A percentile compares a stretch with the other conserved stretches of the same genome.
These are phyloP conservation scores for Baryphthengus martii DNA, from an alignment of 2,113 vertebrate genomes.

Conservation along the genomic window DNA sequence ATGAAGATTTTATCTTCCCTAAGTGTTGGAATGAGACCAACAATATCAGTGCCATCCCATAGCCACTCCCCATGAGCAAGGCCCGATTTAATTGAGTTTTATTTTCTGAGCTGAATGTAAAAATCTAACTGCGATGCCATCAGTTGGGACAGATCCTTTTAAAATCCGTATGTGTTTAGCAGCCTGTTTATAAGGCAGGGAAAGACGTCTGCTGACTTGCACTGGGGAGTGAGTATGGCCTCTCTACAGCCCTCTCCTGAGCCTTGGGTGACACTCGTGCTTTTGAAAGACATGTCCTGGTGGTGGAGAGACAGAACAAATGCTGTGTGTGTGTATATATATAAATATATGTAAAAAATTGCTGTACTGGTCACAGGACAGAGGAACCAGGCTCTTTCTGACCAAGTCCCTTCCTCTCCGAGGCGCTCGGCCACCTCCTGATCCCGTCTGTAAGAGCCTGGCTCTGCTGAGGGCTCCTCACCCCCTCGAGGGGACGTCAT, in stretches of 20 bases:
- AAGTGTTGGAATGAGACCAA: neutral
- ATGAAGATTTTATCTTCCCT: neutral
- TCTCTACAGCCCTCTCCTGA: accelerated
- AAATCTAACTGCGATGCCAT: neutral
- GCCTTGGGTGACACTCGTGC: neutral
- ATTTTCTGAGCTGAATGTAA: neutral
- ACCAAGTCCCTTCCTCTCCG: neutral
- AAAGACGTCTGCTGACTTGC: neutral
- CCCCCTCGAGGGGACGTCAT: neutral
- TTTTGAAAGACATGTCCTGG: neutral
- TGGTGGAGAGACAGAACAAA: neutral
- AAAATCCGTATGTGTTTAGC: neutral
- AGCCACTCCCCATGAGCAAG: neutral
- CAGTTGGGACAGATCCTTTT: neutral
- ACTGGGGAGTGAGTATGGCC: accelerated
- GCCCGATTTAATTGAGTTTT: neutral
- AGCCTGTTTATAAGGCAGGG: neutral
- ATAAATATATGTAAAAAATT: neutral
- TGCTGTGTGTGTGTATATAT: accelerated
- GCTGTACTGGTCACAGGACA: accelerated
- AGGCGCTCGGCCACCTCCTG: neutral
- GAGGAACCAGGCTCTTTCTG: neutral
- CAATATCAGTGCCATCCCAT: neutral
- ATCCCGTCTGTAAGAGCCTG: neutral
- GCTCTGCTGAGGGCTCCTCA: neutral